Evolutionary conservation across 2,113 vertebrate genomes (phyloP).

Genomic region (Syngnathoides biaculeatus): DNA sequence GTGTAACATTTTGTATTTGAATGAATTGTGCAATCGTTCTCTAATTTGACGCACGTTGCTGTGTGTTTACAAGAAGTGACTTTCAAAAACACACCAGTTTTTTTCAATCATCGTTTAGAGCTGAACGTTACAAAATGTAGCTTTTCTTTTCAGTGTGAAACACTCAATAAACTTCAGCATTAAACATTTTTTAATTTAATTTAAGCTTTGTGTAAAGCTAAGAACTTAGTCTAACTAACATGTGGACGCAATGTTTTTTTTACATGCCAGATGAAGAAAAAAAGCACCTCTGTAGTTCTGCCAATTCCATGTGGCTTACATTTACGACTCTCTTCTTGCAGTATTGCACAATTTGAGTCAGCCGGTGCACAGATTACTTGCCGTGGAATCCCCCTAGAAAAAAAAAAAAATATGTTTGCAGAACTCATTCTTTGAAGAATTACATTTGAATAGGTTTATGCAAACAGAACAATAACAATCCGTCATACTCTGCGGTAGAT

Average conservation of each 20-base stretch:
- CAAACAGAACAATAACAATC: background rate
- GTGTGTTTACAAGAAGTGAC: background rate
- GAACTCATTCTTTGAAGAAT: background rate
- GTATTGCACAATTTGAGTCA: slow-evolving; percentile 6
- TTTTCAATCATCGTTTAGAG: background rate
- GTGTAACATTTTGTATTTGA: background rate
- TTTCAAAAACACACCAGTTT: background rate
- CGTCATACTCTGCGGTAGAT: background rate
- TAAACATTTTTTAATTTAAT: background rate
- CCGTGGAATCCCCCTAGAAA: background rate
- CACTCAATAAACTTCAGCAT: background rate
- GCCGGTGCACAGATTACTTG: background rate
- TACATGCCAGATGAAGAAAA: slow-evolving; percentile 30
- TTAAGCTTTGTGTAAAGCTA: background rate
- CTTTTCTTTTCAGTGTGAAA: background rate
- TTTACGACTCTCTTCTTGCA: slow-evolving; percentile 15
- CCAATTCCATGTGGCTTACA: slow-evolving; percentile 48
- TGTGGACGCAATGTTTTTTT: slow-evolving; percentile 1
- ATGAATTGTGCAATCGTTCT: background rate
- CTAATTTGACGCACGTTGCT: background rate
- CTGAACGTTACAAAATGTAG: background rate
- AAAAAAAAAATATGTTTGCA: background rate
- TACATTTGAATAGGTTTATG: background rate
- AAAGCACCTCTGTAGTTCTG: slow-evolving; percentile 40
- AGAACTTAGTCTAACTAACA: background rate